These are phyloP conservation scores for Tychaedon coryphoeus DNA, from an alignment of 2,113 vertebrate species.

Conservation along the genomic window DNA sequence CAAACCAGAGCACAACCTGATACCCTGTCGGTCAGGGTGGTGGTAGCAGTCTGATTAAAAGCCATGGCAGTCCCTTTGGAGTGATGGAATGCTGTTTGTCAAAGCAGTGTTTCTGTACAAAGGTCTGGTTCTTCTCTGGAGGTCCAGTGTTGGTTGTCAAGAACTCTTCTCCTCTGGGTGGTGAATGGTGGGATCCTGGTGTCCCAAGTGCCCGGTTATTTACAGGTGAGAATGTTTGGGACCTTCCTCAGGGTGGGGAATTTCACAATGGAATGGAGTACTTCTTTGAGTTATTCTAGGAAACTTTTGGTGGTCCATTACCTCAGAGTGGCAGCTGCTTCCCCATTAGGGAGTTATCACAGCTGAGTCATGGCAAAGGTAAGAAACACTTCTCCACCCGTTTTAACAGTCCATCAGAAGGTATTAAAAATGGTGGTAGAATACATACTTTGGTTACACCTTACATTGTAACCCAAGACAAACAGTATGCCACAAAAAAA, in stretches of 20 bases:
- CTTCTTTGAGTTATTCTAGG: background rate
- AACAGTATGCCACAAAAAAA: too few species aligned
- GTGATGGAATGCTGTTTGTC: background rate
- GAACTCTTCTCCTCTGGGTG: background rate
- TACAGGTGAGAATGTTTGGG: background rate
- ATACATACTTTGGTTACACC: background rate
- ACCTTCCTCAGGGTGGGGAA: too few species aligned
- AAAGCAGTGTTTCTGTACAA: background rate
- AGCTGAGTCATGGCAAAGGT: background rate
- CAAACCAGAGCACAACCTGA: background rate
- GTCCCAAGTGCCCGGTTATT: background rate
- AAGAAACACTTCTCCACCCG: background rate
- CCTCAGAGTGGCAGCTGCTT: background rate
- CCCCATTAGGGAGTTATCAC: background rate
- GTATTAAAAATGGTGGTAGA: too few species aligned
- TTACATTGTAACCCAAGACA: background rate
- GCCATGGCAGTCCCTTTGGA: background rate
- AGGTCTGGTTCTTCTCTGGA: background rate
- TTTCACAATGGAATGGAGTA: background rate
- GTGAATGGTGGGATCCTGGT: rapidly evolving
- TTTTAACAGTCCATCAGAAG: background rate
- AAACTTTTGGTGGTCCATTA: background rate
- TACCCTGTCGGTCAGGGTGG: background rate
- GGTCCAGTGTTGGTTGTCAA: background rate
- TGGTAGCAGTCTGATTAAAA: background rate